Evolutionary conservation across 2,113 vertebrate species (phyloP).

Genomic region (Ranitomeya imitator): DNA sequence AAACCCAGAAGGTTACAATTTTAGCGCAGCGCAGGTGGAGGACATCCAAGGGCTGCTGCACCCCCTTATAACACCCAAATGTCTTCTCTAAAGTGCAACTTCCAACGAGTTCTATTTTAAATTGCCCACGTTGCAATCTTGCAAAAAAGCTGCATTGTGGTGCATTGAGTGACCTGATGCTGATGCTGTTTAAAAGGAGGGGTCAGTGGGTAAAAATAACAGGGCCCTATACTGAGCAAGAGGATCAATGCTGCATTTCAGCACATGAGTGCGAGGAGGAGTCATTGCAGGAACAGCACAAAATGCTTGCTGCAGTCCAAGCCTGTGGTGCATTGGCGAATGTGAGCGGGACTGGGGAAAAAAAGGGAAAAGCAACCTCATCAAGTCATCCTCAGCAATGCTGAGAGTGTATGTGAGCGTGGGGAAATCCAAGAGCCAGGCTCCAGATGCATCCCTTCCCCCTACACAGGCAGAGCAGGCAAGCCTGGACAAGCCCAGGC

Average conservation of each 20-base stretch:
- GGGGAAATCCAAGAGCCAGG: conserved; percentile 24
- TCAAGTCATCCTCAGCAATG: conserved; percentile 44
- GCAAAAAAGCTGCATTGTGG: conserved; percentile 48
- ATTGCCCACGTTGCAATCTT: conserved; percentile 36
- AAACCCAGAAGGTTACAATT: not conserved
- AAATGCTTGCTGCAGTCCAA: conserved; percentile 41
- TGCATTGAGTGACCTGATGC: conserved; percentile 53
- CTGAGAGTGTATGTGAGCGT: conserved; percentile 18
- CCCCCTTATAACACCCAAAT: not conserved
- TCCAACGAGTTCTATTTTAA: not conserved
- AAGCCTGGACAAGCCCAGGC: conserved; percentile 68
- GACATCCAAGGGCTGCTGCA: conserved; percentile 21
- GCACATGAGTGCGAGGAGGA: conserved; percentile 22
- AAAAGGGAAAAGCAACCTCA: conserved; percentile 6
- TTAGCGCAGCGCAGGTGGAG: not conserved
- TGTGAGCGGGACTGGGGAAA: not conserved
- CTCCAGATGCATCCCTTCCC: conserved; percentile 14
- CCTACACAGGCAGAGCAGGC: conserved; percentile 58
- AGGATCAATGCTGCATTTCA: conserved; percentile 47
- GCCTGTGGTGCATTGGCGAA: conserved; percentile 31
- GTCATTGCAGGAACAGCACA: conserved; percentile 48
- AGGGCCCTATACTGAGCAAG: conserved; percentile 26
- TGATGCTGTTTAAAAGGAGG: conserved; percentile 28
- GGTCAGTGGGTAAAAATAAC: conserved; percentile 24
- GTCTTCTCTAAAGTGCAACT: conserved; percentile 16